phyloP scores from a whole-genome alignment of 2,888 invertebrate genomes.

The Cetonia aurata region DNA sequence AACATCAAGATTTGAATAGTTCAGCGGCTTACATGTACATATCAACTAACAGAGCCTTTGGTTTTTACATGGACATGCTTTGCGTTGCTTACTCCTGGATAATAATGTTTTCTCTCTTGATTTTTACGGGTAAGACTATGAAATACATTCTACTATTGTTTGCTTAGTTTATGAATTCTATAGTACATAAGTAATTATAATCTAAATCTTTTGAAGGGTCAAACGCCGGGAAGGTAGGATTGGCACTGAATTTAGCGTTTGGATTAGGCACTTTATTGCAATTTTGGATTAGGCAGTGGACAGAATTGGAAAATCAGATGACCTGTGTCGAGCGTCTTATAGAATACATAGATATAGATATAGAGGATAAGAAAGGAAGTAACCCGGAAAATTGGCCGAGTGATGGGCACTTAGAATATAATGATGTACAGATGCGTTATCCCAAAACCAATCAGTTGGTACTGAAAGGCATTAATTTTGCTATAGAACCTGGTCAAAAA shows the following conservation, averaged over 20 bases:
- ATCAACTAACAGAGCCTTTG: conserved; percentile 58
- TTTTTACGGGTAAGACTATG: conserved; percentile 48
- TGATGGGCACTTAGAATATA: conserved; percentile 76
- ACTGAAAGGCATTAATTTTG: conserved; percentile 77
- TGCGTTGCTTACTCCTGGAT: conserved; percentile 50
- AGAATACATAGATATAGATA: conserved; percentile 62
- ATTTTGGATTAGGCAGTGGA: conserved; percentile 84
- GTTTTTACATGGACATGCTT: conserved; percentile 58
- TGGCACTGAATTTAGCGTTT: conserved; percentile 86
- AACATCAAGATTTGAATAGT: conserved; percentile 61
- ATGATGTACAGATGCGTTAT: conserved; percentile 79
- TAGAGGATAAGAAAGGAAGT: conserved; percentile 62
- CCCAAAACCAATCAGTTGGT: conserved; percentile 77
- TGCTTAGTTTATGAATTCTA: neutral
- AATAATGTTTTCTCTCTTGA: conserved; percentile 52
- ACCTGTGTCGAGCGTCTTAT: conserved; percentile 87
- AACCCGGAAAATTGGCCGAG: conserved; percentile 78
- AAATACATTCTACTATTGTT: neutral
- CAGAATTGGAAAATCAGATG: conserved; percentile 87
- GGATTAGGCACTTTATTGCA: conserved; percentile 75
- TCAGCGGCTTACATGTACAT: conserved; percentile 60
- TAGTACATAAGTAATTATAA: neutral
- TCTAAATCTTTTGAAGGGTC: conserved; percentile 23
- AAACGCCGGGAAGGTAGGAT: conserved; percentile 79
- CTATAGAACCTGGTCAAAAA: conserved; percentile 76